Evolutionary conservation across 2,113 vertebrate species (phyloP), one percentile per base, ranked within the genome.

Genomic region (Struthio camelus): DNA sequence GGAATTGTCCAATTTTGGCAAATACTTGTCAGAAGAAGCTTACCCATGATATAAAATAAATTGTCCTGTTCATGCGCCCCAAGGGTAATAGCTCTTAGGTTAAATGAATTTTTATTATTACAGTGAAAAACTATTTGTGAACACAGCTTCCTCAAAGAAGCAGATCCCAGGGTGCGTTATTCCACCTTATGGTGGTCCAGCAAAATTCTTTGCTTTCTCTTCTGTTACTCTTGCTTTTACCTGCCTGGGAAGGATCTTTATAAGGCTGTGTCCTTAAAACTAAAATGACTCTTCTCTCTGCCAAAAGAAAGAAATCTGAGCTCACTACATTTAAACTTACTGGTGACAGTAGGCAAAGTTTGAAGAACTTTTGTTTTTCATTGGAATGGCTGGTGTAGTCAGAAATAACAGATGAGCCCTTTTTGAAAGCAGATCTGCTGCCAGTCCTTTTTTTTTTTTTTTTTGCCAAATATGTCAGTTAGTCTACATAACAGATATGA

Each of bases 331-430:
- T 94, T 82, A 85, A 95, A 89, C 44, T 58, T 92, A 19, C 8
- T 89, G 73, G 51, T 76, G 80, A 28, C 36, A 77, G 62, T 67
- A 59, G 18, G 30, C 11, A 84, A 91, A 92, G 44, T 80, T 85
- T 71, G 46, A 15, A 92, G 78, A 90, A 95, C 32, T 93, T 96
- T 40, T 50, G 15, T 72, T 38, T 90, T 80, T 85, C 11, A 19
- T n/a, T 53, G 73, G 48, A 90, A 25, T 69, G 76, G 44, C 58
- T 93, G 79, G 72, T 90, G 25, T 59, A 87, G 59, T 92, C 70
- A 94, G 89, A 86, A 90, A 76, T 67, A 92, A 85, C 73, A 95
- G 80, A 87, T 76, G 84, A 96, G 73, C 25, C 77, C 80, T 91
- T 87, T 89, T 67, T 56, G 77, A 96, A 94, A 48, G 87, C 46